Evolutionary conservation across 2,113 vertebrate species (phyloP).

Genomic region (Lonchura striata): DNA sequence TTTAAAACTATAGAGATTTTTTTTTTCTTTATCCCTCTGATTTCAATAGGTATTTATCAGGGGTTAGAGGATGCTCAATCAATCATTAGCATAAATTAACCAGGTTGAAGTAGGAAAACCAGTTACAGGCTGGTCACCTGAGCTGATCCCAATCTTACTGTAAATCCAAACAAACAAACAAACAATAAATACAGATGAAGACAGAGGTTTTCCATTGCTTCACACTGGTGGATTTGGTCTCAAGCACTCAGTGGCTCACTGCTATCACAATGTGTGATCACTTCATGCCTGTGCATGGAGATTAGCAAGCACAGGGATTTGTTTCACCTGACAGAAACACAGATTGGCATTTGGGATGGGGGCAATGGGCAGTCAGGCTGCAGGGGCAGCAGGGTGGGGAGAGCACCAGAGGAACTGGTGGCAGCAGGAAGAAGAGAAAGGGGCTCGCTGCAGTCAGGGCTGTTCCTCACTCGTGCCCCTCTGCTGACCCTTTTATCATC

Average conservation of each 20-base stretch:
- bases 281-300: not conserved
- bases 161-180: not conserved
- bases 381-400: not conserved
- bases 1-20: not conserved
- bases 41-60: not conserved
- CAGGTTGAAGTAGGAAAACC: not conserved
- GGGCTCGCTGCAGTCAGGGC: not conserved
- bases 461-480: not conserved
- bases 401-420: not conserved
- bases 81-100: not conserved
- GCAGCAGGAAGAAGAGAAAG: not conserved
- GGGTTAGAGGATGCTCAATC: not conserved
- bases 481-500: not conserved
- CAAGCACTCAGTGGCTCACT: not conserved
- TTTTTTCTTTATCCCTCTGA: not conserved
- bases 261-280: not conserved
- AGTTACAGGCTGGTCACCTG: not conserved
- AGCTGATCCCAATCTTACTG: not conserved
- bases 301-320: not conserved
- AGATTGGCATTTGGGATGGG: not conserved
- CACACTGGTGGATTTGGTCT: not conserved
- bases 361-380: not conserved
- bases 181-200: not conserved
- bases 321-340: not conserved
- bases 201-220: not conserved